Evolutionary conservation across 2,797 vertebrate genomes (phyloP).

Genomic region (Cuculus canorus): DNA sequence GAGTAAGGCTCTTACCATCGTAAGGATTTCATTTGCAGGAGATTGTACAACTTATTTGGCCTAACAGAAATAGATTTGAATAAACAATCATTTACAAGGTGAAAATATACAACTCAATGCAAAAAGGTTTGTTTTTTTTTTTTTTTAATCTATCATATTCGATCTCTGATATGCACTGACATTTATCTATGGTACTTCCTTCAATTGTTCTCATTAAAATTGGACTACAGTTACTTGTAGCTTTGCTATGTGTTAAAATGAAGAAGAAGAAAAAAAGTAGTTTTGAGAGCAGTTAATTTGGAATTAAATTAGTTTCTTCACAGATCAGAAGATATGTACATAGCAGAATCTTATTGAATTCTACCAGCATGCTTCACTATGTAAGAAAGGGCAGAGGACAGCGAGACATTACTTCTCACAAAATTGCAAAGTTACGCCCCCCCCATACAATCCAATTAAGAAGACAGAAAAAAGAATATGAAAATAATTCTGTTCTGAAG

Average conservation of each 20-base stretch:
- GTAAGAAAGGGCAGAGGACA: constrained; percentile 52
- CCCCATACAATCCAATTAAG: constrained; percentile 30
- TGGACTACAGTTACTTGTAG: not conserved
- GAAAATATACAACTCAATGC: not conserved
- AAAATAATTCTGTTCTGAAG: constrained; percentile 10
- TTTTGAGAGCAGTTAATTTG: constrained; percentile 65
- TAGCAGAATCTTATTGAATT: constrained; percentile 53
- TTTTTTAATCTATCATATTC: not conserved
- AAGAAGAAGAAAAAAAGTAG: not conserved
- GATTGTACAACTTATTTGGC: not conserved
- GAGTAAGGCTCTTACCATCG: not conserved
- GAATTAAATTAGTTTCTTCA: constrained; percentile 62
- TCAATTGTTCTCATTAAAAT: constrained; percentile 48
- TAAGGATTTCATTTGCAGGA: not conserved
- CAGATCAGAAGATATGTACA: constrained; percentile 53
- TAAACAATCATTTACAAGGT: constrained; percentile 1
- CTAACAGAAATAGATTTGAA: constrained; percentile 19
- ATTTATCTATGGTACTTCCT: constrained; percentile 33
- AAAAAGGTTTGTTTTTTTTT: constrained; percentile 3
- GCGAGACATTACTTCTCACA: not conserved
- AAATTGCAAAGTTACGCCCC: not conserved
- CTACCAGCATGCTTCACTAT: not conserved
- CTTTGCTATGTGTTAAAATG: constrained; percentile 38
- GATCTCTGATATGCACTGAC: constrained; percentile 11
- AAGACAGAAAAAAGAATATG: constrained; percentile 7